Evolutionary conservation across 2,797 vertebrate genomes (phyloP).

Genomic region (Alectoris magna): DNA sequence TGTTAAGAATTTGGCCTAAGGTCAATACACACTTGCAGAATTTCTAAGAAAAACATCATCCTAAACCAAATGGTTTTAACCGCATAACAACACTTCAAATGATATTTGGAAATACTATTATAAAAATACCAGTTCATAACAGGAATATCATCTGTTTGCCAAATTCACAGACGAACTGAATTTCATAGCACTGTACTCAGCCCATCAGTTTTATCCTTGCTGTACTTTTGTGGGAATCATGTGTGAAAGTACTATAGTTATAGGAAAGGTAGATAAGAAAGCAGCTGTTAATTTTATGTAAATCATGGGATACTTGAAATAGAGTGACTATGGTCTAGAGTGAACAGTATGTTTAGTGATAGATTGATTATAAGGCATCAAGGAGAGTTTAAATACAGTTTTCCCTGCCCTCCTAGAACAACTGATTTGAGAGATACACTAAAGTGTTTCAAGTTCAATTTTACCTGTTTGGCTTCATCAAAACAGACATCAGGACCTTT

Average conservation of each 20-base stretch:
- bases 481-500: constrained; percentile 97
- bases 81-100: neutral
- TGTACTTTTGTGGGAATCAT: constrained; percentile 34
- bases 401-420: constrained; percentile 1
- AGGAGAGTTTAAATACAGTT: constrained; percentile 5
- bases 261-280: constrained; percentile 76
- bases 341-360: constrained; percentile 59
- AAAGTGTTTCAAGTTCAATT: constrained; percentile 40
- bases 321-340: constrained; percentile 64
- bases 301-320: constrained; percentile 66
- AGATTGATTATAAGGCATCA: neutral
- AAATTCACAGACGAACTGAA: neutral
- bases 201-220: neutral
- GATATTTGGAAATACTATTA: neutral
- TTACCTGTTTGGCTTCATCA: constrained; percentile 93
- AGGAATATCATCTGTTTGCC: neutral
- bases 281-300: constrained; percentile 72
- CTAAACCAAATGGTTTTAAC: neutral
- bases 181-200: neutral
- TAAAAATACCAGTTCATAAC: neutral
- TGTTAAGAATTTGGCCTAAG: neutral
- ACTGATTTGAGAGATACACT: neutral
- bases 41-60: neutral
- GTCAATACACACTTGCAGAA: neutral
- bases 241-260: constrained; percentile 78